These are phyloP conservation scores for Hyperoodon ampullatus DNA, from an alignment of 2,113 vertebrate genomes.

Conservation along the genomic window DNA sequence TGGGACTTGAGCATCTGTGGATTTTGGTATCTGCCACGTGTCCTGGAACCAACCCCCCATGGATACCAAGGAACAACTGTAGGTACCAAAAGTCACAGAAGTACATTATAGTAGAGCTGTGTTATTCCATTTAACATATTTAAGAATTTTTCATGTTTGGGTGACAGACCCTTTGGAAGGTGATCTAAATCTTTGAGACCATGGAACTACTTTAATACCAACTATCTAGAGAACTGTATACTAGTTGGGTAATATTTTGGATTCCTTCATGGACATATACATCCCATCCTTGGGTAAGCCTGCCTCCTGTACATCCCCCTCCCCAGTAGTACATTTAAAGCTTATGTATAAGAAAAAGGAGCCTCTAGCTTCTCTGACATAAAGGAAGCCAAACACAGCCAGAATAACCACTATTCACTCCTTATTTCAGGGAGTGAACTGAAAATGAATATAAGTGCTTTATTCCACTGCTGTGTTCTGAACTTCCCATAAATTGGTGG, in stretches of 20 bases:
- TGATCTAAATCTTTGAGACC: neutral
- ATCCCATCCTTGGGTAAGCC: neutral
- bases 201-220: neutral
- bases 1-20: neutral
- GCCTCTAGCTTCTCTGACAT: neutral
- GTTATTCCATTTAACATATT: neutral
- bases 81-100: neutral
- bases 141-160: neutral
- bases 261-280: neutral
- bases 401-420: neutral
- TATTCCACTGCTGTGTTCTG: neutral
- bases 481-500: neutral
- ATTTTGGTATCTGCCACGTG: neutral
- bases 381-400: neutral
- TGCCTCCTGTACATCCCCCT: neutral
- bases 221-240: neutral
- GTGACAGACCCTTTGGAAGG: neutral
- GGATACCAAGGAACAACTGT: neutral
- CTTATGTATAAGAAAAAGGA: neutral
- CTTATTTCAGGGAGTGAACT: neutral
- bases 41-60: neutral
- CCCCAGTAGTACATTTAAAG: neutral
- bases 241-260: neutral
- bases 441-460: neutral
- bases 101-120: neutral